phyloP scores from a whole-genome alignment of 2,888 invertebrate genomes.

The Drosophila helvetica region DNA sequence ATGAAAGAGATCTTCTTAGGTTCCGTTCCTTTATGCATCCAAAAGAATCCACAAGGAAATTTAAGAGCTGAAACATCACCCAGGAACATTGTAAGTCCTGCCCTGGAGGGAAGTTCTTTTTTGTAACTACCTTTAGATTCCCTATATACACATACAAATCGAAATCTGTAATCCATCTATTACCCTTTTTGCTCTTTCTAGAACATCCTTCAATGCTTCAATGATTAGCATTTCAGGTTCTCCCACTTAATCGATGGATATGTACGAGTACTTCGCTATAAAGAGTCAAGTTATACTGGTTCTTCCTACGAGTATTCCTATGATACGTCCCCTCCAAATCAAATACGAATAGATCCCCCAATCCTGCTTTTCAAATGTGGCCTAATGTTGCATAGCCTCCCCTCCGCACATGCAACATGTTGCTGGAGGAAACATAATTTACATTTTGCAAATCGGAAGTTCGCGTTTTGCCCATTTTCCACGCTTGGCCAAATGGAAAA shows the following conservation, averaged over 20 bases:
- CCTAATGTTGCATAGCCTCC: constrained; percentile 4
- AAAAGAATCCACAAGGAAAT: background rate
- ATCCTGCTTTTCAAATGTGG: constrained; percentile 13
- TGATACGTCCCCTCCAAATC: background rate
- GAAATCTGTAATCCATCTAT: background rate
- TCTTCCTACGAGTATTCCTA: constrained; percentile 14
- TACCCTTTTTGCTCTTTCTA: background rate
- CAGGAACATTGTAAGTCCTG: too few relatives aligned
- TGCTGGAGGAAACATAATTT: constrained; percentile 51
- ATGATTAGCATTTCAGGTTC: constrained; percentile 16
- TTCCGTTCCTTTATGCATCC: too few relatives aligned
- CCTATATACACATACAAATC: too few relatives aligned
- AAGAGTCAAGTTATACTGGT: constrained; percentile 11
- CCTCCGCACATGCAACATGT: constrained; percentile 52
- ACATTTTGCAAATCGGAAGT: constrained; percentile 56
- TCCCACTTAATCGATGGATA: constrained; percentile 17
- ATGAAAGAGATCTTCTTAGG: background rate
- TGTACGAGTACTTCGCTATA: background rate
- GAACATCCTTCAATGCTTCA: background rate
- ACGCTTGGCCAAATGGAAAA: constrained; percentile 55
- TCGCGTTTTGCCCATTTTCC: constrained; percentile 52
- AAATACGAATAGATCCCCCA: background rate
- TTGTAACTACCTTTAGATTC: too few relatives aligned
- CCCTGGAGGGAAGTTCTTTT: background rate
- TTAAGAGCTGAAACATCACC: background rate